A percentile compares a stretch with the other conserved stretches of the same genome.
phyloP scores from a whole-genome alignment of 1,140 invertebrate species.

The Mylabris phalerata region DNA sequence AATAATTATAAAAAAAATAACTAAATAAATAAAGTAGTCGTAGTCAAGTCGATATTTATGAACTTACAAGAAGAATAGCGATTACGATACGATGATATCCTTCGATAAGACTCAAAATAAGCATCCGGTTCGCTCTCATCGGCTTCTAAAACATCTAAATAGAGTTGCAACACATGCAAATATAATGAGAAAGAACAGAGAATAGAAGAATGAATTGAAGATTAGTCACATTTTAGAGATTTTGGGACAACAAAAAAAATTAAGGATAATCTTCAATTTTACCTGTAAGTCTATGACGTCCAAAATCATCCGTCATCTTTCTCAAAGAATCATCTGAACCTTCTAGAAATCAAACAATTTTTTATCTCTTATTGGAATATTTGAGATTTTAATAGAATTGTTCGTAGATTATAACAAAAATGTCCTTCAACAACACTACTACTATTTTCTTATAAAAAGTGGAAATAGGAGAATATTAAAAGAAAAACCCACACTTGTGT shows the following conservation, averaged over 20 bases:
- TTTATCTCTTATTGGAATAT: too few relatives aligned
- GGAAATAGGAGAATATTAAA: too few relatives aligned
- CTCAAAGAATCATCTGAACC: too few relatives aligned
- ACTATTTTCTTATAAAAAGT: too few relatives aligned
- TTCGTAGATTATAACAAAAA: too few relatives aligned
- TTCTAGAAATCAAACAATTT: too few relatives aligned
- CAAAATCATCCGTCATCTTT: slow-evolving; percentile 22
- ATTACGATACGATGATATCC: slow-evolving; percentile 34
- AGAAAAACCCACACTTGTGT: too few relatives aligned
- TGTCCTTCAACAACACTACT: too few relatives aligned
- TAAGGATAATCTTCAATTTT: neutral
- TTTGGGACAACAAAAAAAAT: neutral
- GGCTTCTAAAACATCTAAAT: slow-evolving; percentile 46
- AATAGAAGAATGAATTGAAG: neutral
- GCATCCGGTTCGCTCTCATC: slow-evolving; percentile 47
- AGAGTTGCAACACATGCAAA: slow-evolving; percentile 16
- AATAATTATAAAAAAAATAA: slow-evolving; percentile 10
- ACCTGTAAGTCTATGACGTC: slow-evolving; percentile 32
- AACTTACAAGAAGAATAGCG: slow-evolving; percentile 51
- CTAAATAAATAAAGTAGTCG: neutral
- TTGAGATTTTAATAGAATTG: too few relatives aligned
- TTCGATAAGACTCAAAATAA: slow-evolving; percentile 39
- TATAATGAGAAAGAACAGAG: neutral
- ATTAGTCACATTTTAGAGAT: neutral
- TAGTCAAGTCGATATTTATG: slow-evolving; percentile 5